These are phyloP conservation scores for Octodon degus DNA, from an alignment of 2,113 vertebrate species.

Conservation along the genomic window DNA sequence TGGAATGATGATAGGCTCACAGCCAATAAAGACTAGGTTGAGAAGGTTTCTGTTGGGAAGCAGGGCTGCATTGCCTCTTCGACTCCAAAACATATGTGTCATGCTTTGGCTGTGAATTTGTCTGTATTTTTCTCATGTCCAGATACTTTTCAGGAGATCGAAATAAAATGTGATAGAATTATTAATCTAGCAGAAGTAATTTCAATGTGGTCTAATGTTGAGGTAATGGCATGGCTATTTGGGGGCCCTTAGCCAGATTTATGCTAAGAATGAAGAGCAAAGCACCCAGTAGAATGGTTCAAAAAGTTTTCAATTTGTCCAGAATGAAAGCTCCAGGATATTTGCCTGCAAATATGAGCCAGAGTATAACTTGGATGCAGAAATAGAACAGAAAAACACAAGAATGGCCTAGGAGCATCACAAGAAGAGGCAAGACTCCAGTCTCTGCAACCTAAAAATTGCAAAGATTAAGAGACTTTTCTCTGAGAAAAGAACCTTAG, in stretches of 20 bases:
- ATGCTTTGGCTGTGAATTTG: neutral
- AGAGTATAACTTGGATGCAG: neutral
- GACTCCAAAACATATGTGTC: neutral
- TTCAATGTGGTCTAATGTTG: neutral
- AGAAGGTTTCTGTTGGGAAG: neutral
- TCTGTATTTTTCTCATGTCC: neutral
- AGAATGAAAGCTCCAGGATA: neutral
- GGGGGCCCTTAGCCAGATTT: neutral
- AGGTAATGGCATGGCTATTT: neutral
- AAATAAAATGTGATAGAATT: neutral
- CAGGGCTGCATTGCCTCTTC: neutral
- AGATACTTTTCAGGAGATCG: neutral
- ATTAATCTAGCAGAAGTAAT: neutral
- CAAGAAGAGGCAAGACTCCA: neutral
- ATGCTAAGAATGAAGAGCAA: neutral
- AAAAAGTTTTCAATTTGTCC: neutral
- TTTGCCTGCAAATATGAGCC: neutral
- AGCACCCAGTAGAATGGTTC: neutral
- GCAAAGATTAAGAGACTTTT: neutral
- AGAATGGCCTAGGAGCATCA: neutral
- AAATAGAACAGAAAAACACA: neutral
- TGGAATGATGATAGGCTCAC: neutral
- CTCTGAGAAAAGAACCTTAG: neutral
- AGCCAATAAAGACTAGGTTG: neutral
- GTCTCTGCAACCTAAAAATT: neutral